Evolutionary conservation across 2,797 vertebrate genomes (phyloP).

Genomic region (Pterois miles): DNA sequence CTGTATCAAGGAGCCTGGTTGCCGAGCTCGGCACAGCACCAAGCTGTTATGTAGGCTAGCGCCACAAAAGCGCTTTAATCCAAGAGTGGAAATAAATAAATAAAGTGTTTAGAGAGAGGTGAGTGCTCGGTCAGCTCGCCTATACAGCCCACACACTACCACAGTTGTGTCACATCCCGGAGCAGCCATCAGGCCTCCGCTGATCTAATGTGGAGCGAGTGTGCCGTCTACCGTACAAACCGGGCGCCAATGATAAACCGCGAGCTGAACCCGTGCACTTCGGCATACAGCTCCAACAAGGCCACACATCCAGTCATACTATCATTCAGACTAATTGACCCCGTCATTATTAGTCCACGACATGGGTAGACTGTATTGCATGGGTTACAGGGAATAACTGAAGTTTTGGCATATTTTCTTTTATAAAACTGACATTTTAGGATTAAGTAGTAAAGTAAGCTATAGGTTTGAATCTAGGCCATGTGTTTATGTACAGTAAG

Average conservation of each 20-base stretch:
- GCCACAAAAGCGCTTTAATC: conserved; percentile 70
- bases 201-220: conserved; percentile 78
- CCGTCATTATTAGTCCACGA: not conserved
- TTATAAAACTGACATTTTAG: not conserved
- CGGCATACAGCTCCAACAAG: too few species aligned
- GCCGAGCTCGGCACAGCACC: conserved; percentile 26
- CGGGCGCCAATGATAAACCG: conserved; percentile 22
- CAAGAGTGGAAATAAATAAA: conserved; percentile 74
- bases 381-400: not conserved
- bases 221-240: conserved; percentile 77
- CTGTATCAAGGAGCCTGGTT: conserved; percentile 58
- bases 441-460: too few species aligned
- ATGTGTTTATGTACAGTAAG: not conserved
- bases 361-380: not conserved
- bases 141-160: conserved; percentile 54
- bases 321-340: conserved; percentile 28
- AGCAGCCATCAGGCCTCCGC: conserved; percentile 57
- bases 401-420: conserved; percentile 2
- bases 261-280: conserved; percentile 19
- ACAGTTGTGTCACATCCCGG: conserved; percentile 62
- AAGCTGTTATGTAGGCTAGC: conserved; percentile 79
- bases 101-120: conserved; percentile 75
- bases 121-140: conserved; percentile 83
- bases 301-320: not conserved
- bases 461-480: not conserved